Evolutionary conservation across 2,797 vertebrate genomes (phyloP).

Genomic region (Helicolenus hilgendorfi): DNA sequence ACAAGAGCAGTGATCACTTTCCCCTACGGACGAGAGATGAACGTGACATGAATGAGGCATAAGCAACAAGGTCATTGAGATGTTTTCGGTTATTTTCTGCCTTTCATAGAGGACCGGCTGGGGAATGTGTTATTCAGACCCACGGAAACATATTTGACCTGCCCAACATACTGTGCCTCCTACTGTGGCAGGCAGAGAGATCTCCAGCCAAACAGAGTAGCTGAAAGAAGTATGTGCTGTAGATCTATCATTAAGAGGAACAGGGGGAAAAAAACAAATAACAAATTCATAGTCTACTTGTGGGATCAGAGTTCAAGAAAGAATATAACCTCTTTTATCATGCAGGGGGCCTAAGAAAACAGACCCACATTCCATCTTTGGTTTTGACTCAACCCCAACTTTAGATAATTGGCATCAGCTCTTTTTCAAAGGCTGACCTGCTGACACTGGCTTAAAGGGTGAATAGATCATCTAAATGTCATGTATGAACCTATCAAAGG

Average conservation of each 20-base stretch:
- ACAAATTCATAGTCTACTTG: neutral
- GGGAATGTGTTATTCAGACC: constrained; percentile 31
- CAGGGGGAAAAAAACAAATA: neutral
- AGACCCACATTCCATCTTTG: constrained; percentile 18
- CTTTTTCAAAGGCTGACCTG: constrained; percentile 24
- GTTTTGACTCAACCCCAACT: neutral
- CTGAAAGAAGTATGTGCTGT: neutral
- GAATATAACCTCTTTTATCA: neutral
- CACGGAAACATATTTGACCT: constrained; percentile 24
- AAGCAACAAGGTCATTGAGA: constrained; percentile 18
- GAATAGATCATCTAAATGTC: neutral
- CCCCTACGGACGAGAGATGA: constrained; percentile 9
- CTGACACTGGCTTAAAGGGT: neutral
- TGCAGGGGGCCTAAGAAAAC: neutral
- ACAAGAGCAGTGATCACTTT: constrained; percentile 3
- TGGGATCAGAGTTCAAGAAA: neutral
- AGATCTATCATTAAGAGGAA: neutral
- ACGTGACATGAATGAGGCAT: constrained; percentile 13
- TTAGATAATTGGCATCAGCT: constrained; percentile 7
- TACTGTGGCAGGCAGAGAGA: constrained; percentile 4
- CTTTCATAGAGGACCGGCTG: neutral
- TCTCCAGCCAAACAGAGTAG: neutral
- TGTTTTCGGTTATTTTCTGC: constrained; percentile 5
- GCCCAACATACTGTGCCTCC: neutral
- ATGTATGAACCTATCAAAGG: neutral